A percentile compares a stretch with the other conserved stretches of the same genome.
phyloP scores from a whole-genome alignment of 2,113 vertebrate species.

The Halcyon malimbica region DNA sequence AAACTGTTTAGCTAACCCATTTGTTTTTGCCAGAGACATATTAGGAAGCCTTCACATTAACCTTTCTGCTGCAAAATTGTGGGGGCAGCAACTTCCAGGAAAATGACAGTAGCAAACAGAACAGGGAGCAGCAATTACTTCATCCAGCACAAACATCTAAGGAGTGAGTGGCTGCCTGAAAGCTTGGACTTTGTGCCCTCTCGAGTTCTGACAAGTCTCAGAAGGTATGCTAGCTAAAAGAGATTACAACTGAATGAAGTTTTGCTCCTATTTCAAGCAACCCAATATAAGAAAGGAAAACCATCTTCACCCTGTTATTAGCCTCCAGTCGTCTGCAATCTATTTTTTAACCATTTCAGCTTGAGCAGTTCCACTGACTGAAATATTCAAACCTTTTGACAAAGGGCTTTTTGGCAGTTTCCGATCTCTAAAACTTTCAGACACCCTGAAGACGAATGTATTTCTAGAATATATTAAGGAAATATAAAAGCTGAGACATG shows the following conservation, averaged over 20 bases:
- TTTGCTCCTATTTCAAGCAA: background rate
- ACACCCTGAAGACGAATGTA: background rate
- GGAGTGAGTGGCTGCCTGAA: background rate
- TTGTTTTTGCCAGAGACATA: background rate
- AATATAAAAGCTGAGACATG: background rate
- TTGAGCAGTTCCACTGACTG: background rate
- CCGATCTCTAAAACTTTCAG: background rate
- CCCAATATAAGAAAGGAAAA: background rate
- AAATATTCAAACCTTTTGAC: background rate
- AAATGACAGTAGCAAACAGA: background rate
- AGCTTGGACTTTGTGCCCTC: background rate
- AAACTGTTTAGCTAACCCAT: background rate
- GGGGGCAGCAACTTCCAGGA: background rate
- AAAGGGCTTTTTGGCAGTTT: background rate
- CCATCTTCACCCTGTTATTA: background rate
- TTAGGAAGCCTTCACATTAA: background rate
- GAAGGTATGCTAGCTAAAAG: background rate
- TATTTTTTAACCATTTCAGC: conserved; percentile 17
- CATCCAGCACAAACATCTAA: background rate
- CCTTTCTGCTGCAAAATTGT: background rate
- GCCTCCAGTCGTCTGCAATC: background rate
- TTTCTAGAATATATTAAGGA: background rate
- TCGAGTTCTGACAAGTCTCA: background rate
- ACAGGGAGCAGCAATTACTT: background rate
- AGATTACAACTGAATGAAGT: background rate